Evolutionary conservation across 64 coral and sea anemone species (phyloP).

Genomic region (Montipora capricornis): DNA sequence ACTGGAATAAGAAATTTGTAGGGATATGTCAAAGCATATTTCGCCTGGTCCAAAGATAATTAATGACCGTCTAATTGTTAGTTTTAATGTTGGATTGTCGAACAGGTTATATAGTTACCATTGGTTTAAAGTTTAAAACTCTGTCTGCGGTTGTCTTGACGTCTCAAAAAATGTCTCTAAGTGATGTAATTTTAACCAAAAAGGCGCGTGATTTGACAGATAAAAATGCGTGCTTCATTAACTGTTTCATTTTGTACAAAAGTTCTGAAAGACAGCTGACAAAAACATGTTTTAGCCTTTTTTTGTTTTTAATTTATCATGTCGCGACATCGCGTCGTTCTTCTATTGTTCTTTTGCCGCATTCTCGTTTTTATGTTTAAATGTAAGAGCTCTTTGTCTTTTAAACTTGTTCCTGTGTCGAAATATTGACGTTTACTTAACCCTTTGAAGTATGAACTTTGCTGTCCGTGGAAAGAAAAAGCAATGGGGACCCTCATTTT

Average conservation of each 20-base stretch:
- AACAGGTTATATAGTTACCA: background rate
- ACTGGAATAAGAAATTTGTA: background rate
- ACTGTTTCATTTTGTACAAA: background rate
- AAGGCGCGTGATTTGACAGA: background rate
- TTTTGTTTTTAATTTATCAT: background rate
- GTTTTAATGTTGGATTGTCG: background rate
- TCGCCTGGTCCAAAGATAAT: background rate
- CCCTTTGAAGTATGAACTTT: background rate
- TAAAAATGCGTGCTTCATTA: background rate
- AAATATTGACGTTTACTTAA: slow-evolving; percentile 1
- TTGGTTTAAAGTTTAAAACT: background rate
- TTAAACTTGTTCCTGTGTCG: background rate
- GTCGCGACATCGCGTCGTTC: slow-evolving; percentile 8
- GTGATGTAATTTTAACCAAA: background rate
- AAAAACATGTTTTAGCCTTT: too few relatives aligned
- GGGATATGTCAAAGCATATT: background rate
- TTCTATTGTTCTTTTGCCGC: background rate
- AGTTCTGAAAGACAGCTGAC: too few relatives aligned
- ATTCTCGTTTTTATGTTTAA: too few relatives aligned
- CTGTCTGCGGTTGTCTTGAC: background rate
- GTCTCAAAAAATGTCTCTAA: background rate
- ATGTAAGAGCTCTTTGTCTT: too few relatives aligned
- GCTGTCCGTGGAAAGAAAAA: background rate
- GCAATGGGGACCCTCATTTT: background rate
- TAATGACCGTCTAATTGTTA: background rate